Evolutionary conservation across 2,888 invertebrate species (phyloP).

Genomic region (Chloroclysta siterata): DNA sequence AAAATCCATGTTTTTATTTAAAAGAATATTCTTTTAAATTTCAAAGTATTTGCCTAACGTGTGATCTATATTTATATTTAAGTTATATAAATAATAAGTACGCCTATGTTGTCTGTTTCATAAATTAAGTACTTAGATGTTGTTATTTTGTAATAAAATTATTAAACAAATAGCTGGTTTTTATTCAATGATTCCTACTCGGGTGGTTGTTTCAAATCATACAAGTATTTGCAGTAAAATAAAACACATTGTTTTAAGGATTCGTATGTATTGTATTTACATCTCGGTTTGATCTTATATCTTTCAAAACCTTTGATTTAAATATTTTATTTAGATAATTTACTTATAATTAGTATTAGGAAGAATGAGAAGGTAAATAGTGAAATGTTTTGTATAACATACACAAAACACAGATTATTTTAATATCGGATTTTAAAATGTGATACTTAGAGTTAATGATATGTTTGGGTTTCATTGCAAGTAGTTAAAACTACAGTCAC

Average conservation of each 20-base stretch:
- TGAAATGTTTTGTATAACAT: conserved; percentile 1
- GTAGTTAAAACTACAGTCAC: too few species aligned
- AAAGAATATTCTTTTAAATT: not conserved
- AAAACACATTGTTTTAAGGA: conserved; percentile 10
- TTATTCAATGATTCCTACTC: not conserved
- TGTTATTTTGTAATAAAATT: conserved; percentile 39
- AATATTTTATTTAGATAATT: conserved; percentile 8
- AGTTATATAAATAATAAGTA: conserved; percentile 24
- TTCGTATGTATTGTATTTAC: conserved; percentile 32
- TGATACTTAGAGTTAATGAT: conserved; percentile 4
- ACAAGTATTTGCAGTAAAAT: not conserved
- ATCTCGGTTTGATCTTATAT: conserved; percentile 12
- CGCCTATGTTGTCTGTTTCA: conserved; percentile 35
- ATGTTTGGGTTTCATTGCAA: conserved; percentile 16
- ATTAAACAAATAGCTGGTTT: not conserved
- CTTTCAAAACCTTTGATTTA: conserved; percentile 11
- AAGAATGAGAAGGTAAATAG: conserved; percentile 16
- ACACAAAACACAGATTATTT: not conserved
- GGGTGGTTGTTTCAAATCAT: not conserved
- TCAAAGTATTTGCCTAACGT: conserved; percentile 21
- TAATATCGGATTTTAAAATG: conserved; percentile 7
- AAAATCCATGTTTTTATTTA: not conserved
- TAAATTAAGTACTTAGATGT: conserved; percentile 33
- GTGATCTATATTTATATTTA: conserved; percentile 29
- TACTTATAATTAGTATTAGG: conserved; percentile 2